Conservation (phyloP, 2,113 vertebrate genomes). For the Nematolebias whitei region DNA sequence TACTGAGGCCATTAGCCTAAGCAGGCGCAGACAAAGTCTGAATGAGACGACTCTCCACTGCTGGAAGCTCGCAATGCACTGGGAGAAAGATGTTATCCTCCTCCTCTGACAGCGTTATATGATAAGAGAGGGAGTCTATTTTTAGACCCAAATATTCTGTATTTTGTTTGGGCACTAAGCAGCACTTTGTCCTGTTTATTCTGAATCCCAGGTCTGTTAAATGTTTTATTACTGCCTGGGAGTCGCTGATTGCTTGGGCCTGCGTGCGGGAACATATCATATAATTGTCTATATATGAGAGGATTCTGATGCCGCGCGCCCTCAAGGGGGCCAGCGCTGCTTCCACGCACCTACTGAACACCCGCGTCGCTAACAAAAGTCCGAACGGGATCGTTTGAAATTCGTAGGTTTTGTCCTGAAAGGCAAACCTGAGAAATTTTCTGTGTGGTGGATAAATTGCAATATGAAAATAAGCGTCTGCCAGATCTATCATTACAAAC, state of each 20-base stretch:
- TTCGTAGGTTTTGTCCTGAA: background rate
- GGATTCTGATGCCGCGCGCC: too few species aligned
- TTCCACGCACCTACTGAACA: too few species aligned
- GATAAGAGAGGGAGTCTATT: background rate
- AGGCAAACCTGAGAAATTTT: background rate
- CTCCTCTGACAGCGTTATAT: background rate
- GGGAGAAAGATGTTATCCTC: background rate
- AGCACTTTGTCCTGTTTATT: background rate
- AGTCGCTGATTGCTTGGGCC: too few species aligned
- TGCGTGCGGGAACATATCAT: too few species aligned
- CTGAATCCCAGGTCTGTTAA: background rate
- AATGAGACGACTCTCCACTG: background rate
- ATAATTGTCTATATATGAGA: too few species aligned
- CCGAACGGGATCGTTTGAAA: background rate
- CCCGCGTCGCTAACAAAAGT: background rate
- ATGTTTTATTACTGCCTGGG: too few species aligned
- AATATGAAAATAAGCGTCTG: background rate
- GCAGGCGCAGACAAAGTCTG: background rate
- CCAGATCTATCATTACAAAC: background rate
- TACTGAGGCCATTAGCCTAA: background rate
- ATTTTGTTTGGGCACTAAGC: background rate
- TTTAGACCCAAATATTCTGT: background rate
- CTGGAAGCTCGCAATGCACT: too few species aligned
- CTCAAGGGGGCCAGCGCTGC: too few species aligned
- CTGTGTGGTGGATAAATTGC: background rate